Base-by-base conservation (phyloP, 2,797 vertebrate species). In the Mastacembelus armatus region DNA sequence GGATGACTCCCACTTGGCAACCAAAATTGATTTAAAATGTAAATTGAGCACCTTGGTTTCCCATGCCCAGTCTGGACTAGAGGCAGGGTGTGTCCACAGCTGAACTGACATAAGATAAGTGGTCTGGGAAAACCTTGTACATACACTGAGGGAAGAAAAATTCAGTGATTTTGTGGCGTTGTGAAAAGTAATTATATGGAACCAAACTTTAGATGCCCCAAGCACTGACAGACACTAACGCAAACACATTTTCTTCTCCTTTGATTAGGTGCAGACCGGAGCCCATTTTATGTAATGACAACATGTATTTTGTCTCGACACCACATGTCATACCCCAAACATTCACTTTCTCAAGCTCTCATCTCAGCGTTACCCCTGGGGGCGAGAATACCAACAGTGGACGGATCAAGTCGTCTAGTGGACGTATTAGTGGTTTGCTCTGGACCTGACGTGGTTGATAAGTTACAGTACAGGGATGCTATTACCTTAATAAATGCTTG, bases 361-460 rank as follows among this genome's bases (percentile, higher is more conserved):
- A 44, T 73, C 77, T 79, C 52, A 59, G 56, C 22, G 16, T 58
- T 67, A 26, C 42, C 49, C 78, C 59, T 7, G 1, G 19, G 69
- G 78, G 83, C 38, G 21, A 54, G 80, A 84, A 88, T 84, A 77
- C 85, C 80, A 51, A 55, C 58, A 68, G 77, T 30, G 65, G 81
- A 49, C 9, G 16, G 66, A 70, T 73, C 60, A 78, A 83, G 86
- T 86, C 86, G 81, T 55, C 30, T 10, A 27, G 68, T 77, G 74
- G 74, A 73, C 66, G 43, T 67, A 84, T 86, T 85, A 52, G 66
- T 8, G 43, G 11, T 67, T 63, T 6, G 24, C 42, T 47, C 63
- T 36, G 57, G 71, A 72, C 62, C 66, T 60, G 85, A 87, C 86
- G 85, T 91, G 80, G 89, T 94, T 92, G 92, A 91, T 88, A n/a